A percentile compares a stretch with the other conserved stretches of the same genome.
phyloP scores from a whole-genome alignment of 2,888 invertebrate genomes.

The Leucophenga maculata region DNA sequence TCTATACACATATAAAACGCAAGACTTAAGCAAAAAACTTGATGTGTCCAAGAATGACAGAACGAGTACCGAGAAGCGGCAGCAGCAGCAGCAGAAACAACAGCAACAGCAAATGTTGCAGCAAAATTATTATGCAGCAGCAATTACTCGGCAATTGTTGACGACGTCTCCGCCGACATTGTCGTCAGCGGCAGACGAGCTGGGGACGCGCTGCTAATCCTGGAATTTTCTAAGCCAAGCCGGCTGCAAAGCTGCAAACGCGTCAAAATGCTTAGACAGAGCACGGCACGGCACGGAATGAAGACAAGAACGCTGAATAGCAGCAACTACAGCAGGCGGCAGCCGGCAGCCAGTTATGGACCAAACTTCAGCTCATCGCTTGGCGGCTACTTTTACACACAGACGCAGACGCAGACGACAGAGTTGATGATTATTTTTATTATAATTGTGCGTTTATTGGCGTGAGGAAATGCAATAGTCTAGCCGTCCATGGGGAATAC shows the following conservation, averaged over 20 bases:
- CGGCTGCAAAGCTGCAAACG: not conserved
- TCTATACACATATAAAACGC: conserved; percentile 33
- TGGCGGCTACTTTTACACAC: conserved; percentile 27
- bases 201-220: conserved; percentile 18
- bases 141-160: conserved; percentile 69
- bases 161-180: conserved; percentile 45
- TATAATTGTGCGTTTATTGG: conserved; percentile 68
- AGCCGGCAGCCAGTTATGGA: conserved; percentile 13
- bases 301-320: not conserved
- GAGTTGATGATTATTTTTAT: conserved; percentile 67
- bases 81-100: not conserved
- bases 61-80: not conserved
- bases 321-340: not conserved
- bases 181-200: conserved; percentile 19
- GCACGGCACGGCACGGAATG: not conserved
- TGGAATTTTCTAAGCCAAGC: not conserved
- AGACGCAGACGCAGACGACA: no score
- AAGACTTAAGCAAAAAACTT: conserved; percentile 55
- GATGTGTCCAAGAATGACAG: conserved; percentile 44
- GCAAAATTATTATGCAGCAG: conserved; percentile 62
- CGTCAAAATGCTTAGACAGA: not conserved
- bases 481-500: conserved; percentile 33
- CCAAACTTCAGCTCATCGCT: conserved; percentile 34
- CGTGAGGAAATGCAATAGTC: conserved; percentile 60
- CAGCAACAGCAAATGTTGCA: conserved; percentile 9